Conservation (phyloP, 2,113 vertebrate species). For the Emydura subglobosa region DNA sequence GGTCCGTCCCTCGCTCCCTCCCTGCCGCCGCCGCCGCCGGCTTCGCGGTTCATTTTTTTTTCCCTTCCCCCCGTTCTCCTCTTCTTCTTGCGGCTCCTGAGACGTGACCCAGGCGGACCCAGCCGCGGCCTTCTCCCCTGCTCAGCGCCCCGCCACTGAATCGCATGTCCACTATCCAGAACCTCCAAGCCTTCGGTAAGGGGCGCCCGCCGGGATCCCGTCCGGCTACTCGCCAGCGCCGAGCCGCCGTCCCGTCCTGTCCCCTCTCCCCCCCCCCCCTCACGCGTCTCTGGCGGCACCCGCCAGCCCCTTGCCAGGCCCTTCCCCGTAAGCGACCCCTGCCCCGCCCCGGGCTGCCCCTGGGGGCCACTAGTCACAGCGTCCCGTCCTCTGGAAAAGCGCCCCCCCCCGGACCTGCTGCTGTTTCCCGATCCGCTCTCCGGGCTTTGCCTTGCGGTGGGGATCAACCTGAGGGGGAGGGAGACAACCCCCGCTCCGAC, state of each 20-base stretch:
- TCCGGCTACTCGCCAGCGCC: background rate
- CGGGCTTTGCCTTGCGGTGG: background rate
- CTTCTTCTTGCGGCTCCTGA: slow-evolving; percentile 59
- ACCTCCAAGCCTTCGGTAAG: slow-evolving; percentile 92
- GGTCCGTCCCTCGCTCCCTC: background rate
- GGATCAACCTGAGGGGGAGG: background rate
- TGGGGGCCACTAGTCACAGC: too few relatives aligned
- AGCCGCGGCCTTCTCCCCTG: slow-evolving; percentile 75
- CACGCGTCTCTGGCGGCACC: too few relatives aligned
- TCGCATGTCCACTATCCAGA: slow-evolving; percentile 96
- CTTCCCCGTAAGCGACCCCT: too few relatives aligned
- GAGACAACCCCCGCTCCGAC: too few relatives aligned
- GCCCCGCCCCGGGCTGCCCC: too few relatives aligned
- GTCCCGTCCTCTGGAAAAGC: background rate
- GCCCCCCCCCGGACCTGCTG: background rate
- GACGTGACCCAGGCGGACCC: slow-evolving; percentile 71
- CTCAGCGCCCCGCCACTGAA: slow-evolving; percentile 81
- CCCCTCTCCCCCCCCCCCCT: too few relatives aligned
- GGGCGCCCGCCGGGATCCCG: too few relatives aligned
- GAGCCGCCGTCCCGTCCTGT: background rate
- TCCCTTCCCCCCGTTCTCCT: background rate
- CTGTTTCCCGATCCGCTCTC: background rate
- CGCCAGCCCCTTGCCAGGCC: background rate
- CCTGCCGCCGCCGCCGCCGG: background rate
- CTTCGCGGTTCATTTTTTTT: background rate